Base-by-base conservation (phyloP, 1,140 invertebrate species). In the Stegodyphus dumicola region DNA sequence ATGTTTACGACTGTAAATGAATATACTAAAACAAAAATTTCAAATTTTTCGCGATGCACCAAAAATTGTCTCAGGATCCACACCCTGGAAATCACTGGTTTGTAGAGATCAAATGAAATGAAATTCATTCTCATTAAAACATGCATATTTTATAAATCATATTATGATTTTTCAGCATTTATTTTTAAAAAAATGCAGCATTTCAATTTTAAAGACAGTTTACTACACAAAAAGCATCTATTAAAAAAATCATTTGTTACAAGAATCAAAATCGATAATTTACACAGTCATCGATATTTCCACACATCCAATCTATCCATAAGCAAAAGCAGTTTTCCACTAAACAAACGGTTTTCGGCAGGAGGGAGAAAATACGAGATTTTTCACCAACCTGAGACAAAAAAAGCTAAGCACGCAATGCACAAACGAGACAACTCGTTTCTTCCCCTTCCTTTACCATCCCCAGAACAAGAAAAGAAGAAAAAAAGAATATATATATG, bases 371-470 rank as follows among this genome's bases (percentile, higher is more conserved):
- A 71, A 67, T 49, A 71, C 11, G 33, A 49, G 13, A 71, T 71
- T 71, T 71, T 49, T 71, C 33, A 71, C 69, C 10, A 9, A 18
- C 10, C 49, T 15, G 7, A 71, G 33, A 54, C 51, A 10, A 15
- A 5, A 48, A 73, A 73, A 73, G 48, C 48, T 18, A 52, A 75
- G 73, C 73, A 75, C 73, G 73, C 73, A 75, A 75, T 52, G 10
- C n/a, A 51, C 51, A 15, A 10, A 18, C 51, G 52, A 75, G 53
- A 75, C 51, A 75, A 71, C 6, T 33, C 6, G 10, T 11, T n/a
- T 71, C 13, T 71, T 33, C 10, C 15, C 48, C 56, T 15, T 10
- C 56, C 56, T 15, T 15, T 10, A 60, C 9, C 9, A 60, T 10
- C 56, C 56, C 9, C 56, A 60, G 15, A 60, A 60, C 9, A 9